phyloP scores from a whole-genome alignment of 2,797 vertebrate genomes.

The Megalops cyprinoides region DNA sequence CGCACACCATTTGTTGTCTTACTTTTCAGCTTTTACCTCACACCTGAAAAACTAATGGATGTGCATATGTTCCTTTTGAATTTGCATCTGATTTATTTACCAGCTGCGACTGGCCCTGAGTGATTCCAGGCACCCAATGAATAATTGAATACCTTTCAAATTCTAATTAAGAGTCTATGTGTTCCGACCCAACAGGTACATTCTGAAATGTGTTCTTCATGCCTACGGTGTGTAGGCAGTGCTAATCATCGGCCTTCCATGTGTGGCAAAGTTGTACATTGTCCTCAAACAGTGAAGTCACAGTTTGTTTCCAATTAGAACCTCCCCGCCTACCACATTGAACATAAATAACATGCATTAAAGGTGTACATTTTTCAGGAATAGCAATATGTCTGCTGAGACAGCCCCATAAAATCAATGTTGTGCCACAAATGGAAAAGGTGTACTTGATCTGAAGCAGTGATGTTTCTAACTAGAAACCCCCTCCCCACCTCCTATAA shows the following conservation, averaged over 20 bases:
- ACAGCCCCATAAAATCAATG: no score
- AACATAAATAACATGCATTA: no score
- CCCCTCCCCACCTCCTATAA: background rate
- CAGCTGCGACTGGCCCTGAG: background rate
- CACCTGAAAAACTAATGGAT: background rate
- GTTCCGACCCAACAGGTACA: background rate
- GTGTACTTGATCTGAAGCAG: background rate
- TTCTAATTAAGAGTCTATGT: background rate
- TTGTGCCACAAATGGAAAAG: background rate
- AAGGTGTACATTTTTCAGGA: no score
- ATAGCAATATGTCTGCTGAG: no score
- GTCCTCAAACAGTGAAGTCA: no score
- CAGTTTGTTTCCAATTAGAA: no score
- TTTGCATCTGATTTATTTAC: constrained; percentile 5
- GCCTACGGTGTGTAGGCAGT: background rate
- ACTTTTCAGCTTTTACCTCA: background rate
- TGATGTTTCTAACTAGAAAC: background rate
- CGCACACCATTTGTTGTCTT: background rate
- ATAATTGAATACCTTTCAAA: constrained; percentile 16
- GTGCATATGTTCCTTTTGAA: background rate
- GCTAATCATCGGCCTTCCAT: no score
- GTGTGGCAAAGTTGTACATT: no score
- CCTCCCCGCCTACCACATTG: no score
- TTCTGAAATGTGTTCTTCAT: background rate
- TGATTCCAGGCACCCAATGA: constrained; percentile 1